These are phyloP conservation scores for Oscheius myriophilus DNA, from an alignment of 2,888 invertebrate genomes.

Conservation along the genomic window DNA sequence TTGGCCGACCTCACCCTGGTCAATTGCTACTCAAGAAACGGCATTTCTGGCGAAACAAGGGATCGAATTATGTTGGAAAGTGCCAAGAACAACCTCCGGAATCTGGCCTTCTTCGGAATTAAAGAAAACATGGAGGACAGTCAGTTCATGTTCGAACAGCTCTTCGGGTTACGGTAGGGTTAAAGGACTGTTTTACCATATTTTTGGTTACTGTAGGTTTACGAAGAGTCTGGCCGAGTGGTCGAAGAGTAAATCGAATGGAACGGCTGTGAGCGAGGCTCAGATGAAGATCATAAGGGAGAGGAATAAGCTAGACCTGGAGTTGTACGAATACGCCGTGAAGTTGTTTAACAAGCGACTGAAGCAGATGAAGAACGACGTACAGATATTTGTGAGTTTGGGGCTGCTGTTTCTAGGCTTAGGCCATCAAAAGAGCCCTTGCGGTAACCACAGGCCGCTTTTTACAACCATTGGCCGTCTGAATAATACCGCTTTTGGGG, in stretches of 20 bases:
- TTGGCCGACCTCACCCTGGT: constrained; percentile 91
- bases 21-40: constrained; percentile 81
- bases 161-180: constrained; percentile 80
- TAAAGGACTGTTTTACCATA: not conserved
- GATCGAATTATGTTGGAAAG: constrained; percentile 84
- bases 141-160: constrained; percentile 84
- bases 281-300: constrained; percentile 77
- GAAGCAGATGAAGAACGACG: constrained; percentile 22
- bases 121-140: constrained; percentile 87
- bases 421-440: too few relatives aligned
- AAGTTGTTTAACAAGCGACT: constrained; percentile 83
- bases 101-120: constrained; percentile 94
- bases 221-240: constrained; percentile 59
- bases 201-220: constrained; percentile 71
- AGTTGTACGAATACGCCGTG: constrained; percentile 91
- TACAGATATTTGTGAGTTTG: constrained; percentile 18
- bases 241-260: constrained; percentile 81
- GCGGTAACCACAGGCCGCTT: too few relatives aligned
- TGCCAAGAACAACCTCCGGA: constrained; percentile 80
- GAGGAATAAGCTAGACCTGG: constrained; percentile 88
- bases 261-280: constrained; percentile 81
- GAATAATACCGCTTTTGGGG: not conserved
- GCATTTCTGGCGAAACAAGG: constrained; percentile 37
- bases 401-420: not conserved
- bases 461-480: too few relatives aligned